A percentile compares a stretch with the other conserved stretches of the same genome.
phyloP scores from a whole-genome alignment of 2,888 invertebrate species.

The Andricus curvator region DNA sequence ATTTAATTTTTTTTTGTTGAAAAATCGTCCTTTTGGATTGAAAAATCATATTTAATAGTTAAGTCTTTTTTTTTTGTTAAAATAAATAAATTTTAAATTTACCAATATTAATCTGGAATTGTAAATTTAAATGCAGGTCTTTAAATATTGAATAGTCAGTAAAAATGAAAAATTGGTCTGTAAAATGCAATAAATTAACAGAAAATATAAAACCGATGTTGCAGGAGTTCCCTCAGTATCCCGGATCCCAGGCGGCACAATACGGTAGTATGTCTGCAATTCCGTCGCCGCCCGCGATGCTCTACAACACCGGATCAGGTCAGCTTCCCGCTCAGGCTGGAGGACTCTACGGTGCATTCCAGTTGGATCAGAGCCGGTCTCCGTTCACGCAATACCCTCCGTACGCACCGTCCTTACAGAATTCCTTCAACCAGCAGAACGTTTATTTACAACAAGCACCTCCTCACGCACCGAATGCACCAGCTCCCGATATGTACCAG shows the following conservation, averaged over 20 bases:
- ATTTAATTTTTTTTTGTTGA: no score
- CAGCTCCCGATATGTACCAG: constrained; percentile 86
- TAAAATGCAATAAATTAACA: constrained; percentile 14
- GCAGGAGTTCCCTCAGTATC: constrained; percentile 76
- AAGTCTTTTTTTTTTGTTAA: no score
- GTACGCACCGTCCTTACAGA: constrained; percentile 83
- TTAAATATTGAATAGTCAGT: no score
- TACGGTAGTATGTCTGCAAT: constrained; percentile 91
- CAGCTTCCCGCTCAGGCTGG: constrained; percentile 84
- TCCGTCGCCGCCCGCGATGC: constrained; percentile 90
- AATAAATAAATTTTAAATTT: no score
- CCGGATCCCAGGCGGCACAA: constrained; percentile 79
- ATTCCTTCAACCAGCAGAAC: constrained; percentile 80
- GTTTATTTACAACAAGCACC: constrained; percentile 79
- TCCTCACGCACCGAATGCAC: constrained; percentile 80
- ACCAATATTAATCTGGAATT: no score
- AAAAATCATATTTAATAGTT: no score
- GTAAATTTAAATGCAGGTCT: no score
- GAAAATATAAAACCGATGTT: constrained; percentile 51
- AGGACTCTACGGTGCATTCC: constrained; percentile 91
- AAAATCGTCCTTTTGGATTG: no score
- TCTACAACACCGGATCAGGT: constrained; percentile 87
- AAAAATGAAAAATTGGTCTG: no score
- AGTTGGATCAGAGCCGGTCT: constrained; percentile 87
- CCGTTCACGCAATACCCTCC: constrained; percentile 89